Evolutionary conservation across 2,888 invertebrate species (phyloP).

Genomic region (Griposia aprilina): DNA sequence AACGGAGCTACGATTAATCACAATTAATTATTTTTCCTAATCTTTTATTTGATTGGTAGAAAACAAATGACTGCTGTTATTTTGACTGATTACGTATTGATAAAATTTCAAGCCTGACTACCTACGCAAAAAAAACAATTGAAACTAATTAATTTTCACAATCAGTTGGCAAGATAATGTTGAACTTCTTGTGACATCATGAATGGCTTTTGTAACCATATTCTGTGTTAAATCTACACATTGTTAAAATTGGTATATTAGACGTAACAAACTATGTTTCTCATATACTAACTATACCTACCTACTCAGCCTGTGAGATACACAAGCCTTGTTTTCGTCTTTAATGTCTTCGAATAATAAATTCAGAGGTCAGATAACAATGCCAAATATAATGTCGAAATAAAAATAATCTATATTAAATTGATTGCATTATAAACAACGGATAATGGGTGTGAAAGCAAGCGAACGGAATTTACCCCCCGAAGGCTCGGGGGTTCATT

Average conservation of each 20-base stretch:
- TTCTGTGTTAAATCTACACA: neutral
- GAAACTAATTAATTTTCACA: neutral
- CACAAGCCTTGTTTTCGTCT: neutral
- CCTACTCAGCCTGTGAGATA: neutral
- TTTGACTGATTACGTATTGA: neutral
- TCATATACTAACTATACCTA: neutral
- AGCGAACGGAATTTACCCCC: conserved; percentile 1
- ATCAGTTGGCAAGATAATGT: neutral
- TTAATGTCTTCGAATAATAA: neutral
- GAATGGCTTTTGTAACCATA: neutral
- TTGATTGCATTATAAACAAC: conserved; percentile 23
- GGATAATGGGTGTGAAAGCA: conserved; percentile 36
- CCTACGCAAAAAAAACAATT: neutral
- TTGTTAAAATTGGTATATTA: neutral
- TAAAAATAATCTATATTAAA: conserved; percentile 25
- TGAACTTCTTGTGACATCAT: neutral
- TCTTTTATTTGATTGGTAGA: neutral
- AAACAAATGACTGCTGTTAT: neutral
- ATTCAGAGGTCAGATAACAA: conserved; percentile 14
- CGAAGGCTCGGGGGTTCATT: conserved; percentile 30
- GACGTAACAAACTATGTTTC: neutral
- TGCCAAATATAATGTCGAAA: conserved; percentile 12
- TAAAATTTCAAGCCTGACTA: neutral
- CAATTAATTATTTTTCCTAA: neutral
- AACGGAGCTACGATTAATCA: conserved; percentile 2